These are phyloP conservation scores for Papio anubis DNA, from an alignment of 2,113 vertebrate genomes.

Conservation along the genomic window DNA sequence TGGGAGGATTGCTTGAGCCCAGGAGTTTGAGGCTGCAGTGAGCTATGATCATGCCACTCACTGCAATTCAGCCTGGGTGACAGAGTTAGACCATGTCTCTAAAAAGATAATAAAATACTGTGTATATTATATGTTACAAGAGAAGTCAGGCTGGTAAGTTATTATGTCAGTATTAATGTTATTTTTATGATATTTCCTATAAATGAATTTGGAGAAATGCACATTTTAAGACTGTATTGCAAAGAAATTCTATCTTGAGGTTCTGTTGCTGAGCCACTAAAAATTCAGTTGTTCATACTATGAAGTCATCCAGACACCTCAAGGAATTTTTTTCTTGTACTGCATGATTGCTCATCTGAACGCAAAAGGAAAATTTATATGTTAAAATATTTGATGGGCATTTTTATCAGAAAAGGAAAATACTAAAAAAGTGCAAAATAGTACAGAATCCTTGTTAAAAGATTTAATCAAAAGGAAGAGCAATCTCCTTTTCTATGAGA, in stretches of 20 bases:
- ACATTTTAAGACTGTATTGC: conserved; percentile 11
- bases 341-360: neutral
- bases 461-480: neutral
- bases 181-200: conserved; percentile 31
- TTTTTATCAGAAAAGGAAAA: neutral
- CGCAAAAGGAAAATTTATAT: neutral
- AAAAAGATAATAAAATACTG: no score
- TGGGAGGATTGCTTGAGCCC: no score
- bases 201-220: conserved; percentile 10
- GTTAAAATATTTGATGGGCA: neutral
- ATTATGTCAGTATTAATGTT: neutral
- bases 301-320: neutral
- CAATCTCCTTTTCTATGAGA: neutral
- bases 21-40: no score
- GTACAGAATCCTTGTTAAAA: neutral
- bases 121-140: neutral
- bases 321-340: neutral
- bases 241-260: conserved; percentile 25
- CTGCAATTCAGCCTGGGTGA: no score
- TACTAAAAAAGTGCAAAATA: neutral
- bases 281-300: neutral
- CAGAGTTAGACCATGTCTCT: no score
- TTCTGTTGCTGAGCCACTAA: neutral
- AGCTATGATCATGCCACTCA: no score
- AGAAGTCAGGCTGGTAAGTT: neutral